A percentile compares a stretch with the other conserved stretches of the same genome.
phyloP scores from a whole-genome alignment of 2,888 invertebrate species.

The Crepidodera aurea region DNA sequence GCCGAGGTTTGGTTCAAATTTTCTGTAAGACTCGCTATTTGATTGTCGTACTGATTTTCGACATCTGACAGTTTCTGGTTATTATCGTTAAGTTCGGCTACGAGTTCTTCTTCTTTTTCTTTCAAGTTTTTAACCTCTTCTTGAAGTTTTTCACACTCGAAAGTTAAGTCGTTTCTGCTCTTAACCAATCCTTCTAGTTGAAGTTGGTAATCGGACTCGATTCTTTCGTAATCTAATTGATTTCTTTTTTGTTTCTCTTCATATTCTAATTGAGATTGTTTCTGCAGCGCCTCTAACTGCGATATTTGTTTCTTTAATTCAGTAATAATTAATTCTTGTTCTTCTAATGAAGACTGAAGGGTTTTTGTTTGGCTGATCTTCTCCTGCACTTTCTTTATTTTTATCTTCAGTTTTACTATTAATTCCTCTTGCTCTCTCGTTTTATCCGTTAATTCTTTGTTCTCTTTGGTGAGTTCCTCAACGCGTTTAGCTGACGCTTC shows the following conservation, averaged over 20 bases:
- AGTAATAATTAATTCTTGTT: slow-evolving; percentile 63
- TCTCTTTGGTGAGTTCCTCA: slow-evolving; percentile 61
- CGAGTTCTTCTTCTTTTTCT: slow-evolving; percentile 42
- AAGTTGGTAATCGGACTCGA: slow-evolving; percentile 63
- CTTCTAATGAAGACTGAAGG: slow-evolving; percentile 39
- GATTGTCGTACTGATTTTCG: slow-evolving; percentile 30
- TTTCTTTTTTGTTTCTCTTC: slow-evolving; percentile 60
- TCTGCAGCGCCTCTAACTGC: slow-evolving; percentile 63
- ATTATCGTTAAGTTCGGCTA: slow-evolving; percentile 39
- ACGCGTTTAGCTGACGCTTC: slow-evolving; percentile 69
- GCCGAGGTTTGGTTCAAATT: slow-evolving; percentile 29
- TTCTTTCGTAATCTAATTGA: slow-evolving; percentile 62
- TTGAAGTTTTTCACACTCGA: slow-evolving; percentile 59
- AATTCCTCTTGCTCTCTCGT: slow-evolving; percentile 44
- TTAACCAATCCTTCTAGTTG: slow-evolving; percentile 57
- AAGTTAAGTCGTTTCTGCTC: slow-evolving; percentile 54
- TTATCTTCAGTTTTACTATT: slow-evolving; percentile 47
- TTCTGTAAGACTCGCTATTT: slow-evolving; percentile 28
- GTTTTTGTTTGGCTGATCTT: slow-evolving; percentile 46
- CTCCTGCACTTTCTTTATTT: slow-evolving; percentile 47
- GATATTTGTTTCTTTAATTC: slow-evolving; percentile 63
- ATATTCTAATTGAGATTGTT: slow-evolving; percentile 58
- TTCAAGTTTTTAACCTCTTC: slow-evolving; percentile 58
- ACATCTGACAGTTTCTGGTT: slow-evolving; percentile 37
- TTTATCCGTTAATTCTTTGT: slow-evolving; percentile 46